phyloP scores from a whole-genome alignment of 2,113 vertebrate genomes.

The Microtus montanus region DNA sequence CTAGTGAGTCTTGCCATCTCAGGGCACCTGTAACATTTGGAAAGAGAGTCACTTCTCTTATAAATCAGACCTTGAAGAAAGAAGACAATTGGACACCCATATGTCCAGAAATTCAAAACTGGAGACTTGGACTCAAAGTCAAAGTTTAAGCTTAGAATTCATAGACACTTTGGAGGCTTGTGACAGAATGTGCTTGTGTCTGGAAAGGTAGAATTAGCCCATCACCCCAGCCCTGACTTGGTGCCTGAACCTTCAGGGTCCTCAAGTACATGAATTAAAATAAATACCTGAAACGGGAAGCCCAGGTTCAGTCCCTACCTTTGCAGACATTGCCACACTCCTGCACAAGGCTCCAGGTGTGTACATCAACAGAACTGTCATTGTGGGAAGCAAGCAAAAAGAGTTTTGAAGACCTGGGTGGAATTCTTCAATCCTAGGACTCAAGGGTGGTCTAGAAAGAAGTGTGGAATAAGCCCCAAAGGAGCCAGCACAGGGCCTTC shows the following conservation, averaged over 20 bases:
- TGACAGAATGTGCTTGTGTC: background rate
- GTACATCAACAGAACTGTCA: background rate
- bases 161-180: background rate
- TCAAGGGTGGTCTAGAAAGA: background rate
- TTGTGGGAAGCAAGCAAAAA: background rate
- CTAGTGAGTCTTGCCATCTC: background rate
- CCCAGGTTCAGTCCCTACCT: background rate
- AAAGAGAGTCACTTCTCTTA: conserved; percentile 11
- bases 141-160: conserved; percentile 16
- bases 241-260: background rate
- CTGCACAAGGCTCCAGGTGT: background rate
- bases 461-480: background rate
- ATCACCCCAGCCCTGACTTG: background rate
- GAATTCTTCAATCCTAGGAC: background rate
- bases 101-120: conserved; percentile 9
- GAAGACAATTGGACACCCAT: background rate
- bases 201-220: background rate
- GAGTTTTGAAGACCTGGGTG: background rate
- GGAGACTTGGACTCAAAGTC: background rate
- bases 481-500: background rate
- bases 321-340: background rate
- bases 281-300: background rate
- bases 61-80: background rate
- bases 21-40: background rate
- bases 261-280: background rate